Percentiles rank a stretch among this genome's conserved stretches.
These are phyloP conservation scores for Propithecus perrieri DNA, from an alignment of 2,797 vertebrate genomes.

Conservation along the genomic window DNA sequence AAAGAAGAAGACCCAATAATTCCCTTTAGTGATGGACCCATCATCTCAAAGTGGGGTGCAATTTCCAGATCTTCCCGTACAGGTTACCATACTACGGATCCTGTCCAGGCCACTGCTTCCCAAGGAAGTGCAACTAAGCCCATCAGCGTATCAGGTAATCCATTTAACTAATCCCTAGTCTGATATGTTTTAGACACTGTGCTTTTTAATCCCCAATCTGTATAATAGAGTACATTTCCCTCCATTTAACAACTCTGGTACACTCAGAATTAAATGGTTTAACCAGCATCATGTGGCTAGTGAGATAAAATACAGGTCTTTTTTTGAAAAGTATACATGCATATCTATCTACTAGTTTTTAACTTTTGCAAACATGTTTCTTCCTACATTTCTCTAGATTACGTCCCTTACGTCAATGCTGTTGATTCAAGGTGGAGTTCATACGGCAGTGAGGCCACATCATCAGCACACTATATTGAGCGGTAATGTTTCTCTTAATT, in stretches of 20 bases:
- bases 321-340: neutral
- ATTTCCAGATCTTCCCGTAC: slow-evolving; percentile 97
- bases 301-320: neutral
- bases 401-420: slow-evolving; percentile 92
- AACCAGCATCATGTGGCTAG: neutral
- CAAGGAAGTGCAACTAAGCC: slow-evolving; percentile 93
- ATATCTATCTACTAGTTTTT: slow-evolving; percentile 1
- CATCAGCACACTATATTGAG: slow-evolving; percentile 91
- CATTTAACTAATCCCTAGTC: neutral
- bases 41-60: slow-evolving; percentile 99
- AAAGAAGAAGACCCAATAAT: slow-evolving; percentile 99
- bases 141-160: slow-evolving; percentile 94
- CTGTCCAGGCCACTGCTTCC: slow-evolving; percentile 96
- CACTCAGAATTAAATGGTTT: slow-evolving; percentile 40
- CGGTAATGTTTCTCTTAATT: slow-evolving; percentile 86
- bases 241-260: neutral
- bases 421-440: slow-evolving; percentile 95
- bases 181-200: neutral
- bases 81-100: slow-evolving; percentile 95
- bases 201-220: neutral
- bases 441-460: slow-evolving; percentile 91
- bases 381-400: slow-evolving; percentile 87
- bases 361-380: slow-evolving; percentile 34
- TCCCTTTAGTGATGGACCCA: slow-evolving; percentile 96
- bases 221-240: neutral